Evolutionary conservation across 2,888 invertebrate species (phyloP).

Genomic region (Muschampia plurimacula): DNA sequence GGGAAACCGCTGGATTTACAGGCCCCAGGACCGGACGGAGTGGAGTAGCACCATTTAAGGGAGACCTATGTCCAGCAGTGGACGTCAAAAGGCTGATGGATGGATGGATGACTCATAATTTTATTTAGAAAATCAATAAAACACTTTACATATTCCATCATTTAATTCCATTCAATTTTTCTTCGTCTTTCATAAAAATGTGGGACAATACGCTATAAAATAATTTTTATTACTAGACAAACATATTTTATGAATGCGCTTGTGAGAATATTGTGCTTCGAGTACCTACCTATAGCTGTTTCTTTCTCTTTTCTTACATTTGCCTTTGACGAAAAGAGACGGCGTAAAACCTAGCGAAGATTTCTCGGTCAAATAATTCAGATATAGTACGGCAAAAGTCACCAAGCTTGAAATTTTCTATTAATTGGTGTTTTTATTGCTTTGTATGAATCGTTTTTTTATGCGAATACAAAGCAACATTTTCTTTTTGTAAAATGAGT

Average conservation of each 20-base stretch:
- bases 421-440: slow-evolving; percentile 76
- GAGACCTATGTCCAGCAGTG: too few relatives aligned
- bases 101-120: too few relatives aligned
- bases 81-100: too few relatives aligned
- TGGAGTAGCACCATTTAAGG: too few relatives aligned
- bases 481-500: slow-evolving; percentile 12
- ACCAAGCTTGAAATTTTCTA: slow-evolving; percentile 72
- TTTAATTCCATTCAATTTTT: slow-evolving; percentile 25
- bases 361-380: slow-evolving; percentile 65
- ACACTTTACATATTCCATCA: neutral
- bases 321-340: slow-evolving; percentile 59
- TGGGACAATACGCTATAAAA: slow-evolving; percentile 62
- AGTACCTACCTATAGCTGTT: slow-evolving; percentile 41
- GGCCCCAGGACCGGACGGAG: too few relatives aligned
- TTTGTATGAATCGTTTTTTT: slow-evolving; percentile 63
- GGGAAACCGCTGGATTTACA: too few relatives aligned
- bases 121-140: neutral
- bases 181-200: slow-evolving; percentile 43
- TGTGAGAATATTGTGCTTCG: neutral
- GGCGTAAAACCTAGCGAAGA: slow-evolving; percentile 51
- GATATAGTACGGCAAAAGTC: slow-evolving; percentile 68
- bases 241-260: too few relatives aligned
- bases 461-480: slow-evolving; percentile 31
- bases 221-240: slow-evolving; percentile 63
- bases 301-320: slow-evolving; percentile 52